Conservation (phyloP, 1,140 invertebrate species). For the Cotesia glomerata region DNA sequence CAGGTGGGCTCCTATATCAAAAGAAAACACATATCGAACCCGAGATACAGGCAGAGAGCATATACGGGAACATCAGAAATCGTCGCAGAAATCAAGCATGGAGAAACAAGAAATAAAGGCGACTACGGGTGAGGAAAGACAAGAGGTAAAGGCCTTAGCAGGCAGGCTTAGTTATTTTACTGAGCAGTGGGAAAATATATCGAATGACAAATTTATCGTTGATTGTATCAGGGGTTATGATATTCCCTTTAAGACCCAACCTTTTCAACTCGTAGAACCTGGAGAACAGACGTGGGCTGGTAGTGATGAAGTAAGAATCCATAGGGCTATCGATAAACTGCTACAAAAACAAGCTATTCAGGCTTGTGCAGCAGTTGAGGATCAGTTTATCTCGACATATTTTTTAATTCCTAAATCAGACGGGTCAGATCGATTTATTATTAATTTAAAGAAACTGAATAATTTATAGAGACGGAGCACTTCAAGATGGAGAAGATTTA, state of each 20-base stretch:
- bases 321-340: conserved; percentile 6
- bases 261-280: conserved; percentile 5
- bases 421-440: conserved; percentile 21
- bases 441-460: conserved; percentile 29
- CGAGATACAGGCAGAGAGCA: neutral
- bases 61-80: neutral
- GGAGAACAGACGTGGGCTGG: neutral
- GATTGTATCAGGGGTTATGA: conserved; percentile 4
- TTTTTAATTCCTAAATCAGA: conserved; percentile 26
- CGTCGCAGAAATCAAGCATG: neutral
- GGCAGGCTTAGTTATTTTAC: neutral
- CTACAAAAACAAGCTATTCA: conserved; percentile 6
- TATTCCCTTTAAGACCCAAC: neutral
- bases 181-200: conserved; percentile 4
- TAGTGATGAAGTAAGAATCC: neutral
- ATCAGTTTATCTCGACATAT: conserved; percentile 25
- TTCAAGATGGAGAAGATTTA: conserved; percentile 28
- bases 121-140: neutral
- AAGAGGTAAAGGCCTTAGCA: neutral
- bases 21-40: neutral
- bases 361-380: neutral
- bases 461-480: conserved; percentile 9
- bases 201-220: neutral
- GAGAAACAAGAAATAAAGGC: neutral
- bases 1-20: neutral